Conservation (phyloP, 2,113 vertebrate genomes). For the western clawed frog (Xenopus tropicalis) region DNA sequence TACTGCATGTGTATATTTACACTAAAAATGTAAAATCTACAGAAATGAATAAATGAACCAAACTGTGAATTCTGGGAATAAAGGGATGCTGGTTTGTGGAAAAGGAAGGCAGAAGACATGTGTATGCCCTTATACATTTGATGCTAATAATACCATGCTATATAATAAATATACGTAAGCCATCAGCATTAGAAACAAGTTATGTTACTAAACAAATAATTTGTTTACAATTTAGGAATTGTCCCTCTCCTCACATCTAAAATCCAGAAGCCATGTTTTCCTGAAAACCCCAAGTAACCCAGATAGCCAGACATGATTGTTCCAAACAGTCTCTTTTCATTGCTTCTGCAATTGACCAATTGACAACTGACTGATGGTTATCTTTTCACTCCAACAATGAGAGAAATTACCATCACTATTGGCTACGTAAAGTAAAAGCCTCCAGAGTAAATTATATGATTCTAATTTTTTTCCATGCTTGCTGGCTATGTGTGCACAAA, state of each 20-base stretch:
- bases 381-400: constrained; percentile 97
- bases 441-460: constrained; percentile 99
- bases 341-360: constrained; percentile 95
- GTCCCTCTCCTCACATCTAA: constrained; percentile 51
- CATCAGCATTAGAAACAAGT: too few relatives aligned
- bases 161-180: too few relatives aligned
- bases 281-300: constrained; percentile 72
- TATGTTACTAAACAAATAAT: too few relatives aligned
- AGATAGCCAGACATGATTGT: constrained; percentile 90
- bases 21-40: too few relatives aligned
- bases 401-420: constrained; percentile 97
- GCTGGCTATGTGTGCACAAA: constrained; percentile 73
- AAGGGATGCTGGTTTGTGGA: too few relatives aligned
- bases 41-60: too few relatives aligned
- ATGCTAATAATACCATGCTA: too few relatives aligned
- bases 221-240: constrained; percentile 14
- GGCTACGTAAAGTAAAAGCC: constrained; percentile 97
- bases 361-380: constrained; percentile 99
- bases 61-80: too few relatives aligned
- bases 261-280: constrained; percentile 87
- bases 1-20: too few relatives aligned
- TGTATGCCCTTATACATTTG: too few relatives aligned
- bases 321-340: constrained; percentile 88
- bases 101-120: too few relatives aligned
- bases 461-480: constrained; percentile 87